These are phyloP conservation scores for Pogoniulus pusillus DNA, from an alignment of 2,797 vertebrate species.

Conservation along the genomic window DNA sequence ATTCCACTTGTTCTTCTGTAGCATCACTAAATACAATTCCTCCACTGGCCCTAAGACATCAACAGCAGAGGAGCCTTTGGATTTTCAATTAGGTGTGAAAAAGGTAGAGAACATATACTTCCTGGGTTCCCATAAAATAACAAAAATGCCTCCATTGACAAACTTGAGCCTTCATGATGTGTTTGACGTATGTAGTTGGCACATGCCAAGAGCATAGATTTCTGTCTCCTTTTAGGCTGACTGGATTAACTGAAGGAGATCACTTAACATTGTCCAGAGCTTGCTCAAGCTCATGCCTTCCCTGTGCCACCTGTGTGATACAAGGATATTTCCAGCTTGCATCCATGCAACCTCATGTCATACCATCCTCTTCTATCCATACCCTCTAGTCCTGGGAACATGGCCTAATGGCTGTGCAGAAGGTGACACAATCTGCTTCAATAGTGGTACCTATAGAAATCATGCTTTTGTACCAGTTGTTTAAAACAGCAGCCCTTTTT, in stretches of 20 bases:
- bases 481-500: background rate
- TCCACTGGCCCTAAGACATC: background rate
- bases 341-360: background rate
- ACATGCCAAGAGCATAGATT: background rate
- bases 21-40: background rate
- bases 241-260: background rate
- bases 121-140: background rate
- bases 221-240: background rate
- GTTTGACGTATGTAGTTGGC: background rate
- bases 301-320: background rate
- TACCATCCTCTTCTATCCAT: too few species aligned
- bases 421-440: background rate
- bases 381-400: background rate
- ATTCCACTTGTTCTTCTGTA: background rate
- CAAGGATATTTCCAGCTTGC: background rate
- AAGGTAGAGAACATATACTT: background rate
- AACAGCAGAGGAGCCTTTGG: background rate
- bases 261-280: background rate
- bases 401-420: accelerated
- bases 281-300: background rate
- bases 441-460: background rate
- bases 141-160: background rate
- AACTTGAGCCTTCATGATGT: background rate
- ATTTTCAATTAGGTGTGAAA: background rate
- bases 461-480: background rate